Evolutionary conservation across 1,140 invertebrate genomes (phyloP).

Genomic region (Anoplolepis gracilipes): DNA sequence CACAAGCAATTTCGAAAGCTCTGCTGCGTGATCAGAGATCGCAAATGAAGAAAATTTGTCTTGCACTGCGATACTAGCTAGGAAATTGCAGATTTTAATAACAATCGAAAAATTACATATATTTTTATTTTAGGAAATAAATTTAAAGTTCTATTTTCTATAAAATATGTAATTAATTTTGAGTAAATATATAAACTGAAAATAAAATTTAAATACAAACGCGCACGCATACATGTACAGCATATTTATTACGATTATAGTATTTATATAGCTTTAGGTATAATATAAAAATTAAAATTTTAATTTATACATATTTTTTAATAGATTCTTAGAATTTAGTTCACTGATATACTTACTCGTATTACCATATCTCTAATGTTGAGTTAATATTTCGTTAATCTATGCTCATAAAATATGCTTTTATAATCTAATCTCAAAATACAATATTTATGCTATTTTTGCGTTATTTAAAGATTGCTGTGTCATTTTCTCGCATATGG

Average conservation of each 20-base stretch:
- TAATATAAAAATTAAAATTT: neutral
- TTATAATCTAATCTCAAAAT: neutral
- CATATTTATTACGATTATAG: neutral
- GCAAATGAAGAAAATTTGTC: slow-evolving; percentile 5
- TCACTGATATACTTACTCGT: neutral
- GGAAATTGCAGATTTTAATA: neutral
- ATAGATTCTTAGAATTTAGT: neutral
- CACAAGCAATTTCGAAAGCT: slow-evolving; percentile 54
- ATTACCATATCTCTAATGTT: neutral
- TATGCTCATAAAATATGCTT: neutral
- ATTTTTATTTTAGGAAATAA: neutral
- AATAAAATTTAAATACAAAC: neutral
- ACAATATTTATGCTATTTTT: neutral
- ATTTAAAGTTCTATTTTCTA: neutral
- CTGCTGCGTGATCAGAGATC: neutral
- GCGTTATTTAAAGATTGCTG: neutral
- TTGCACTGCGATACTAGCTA: neutral
- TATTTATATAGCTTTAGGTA: neutral
- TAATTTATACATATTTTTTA: neutral
- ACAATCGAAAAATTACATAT: neutral
- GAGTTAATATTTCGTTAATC: slow-evolving; percentile 3
- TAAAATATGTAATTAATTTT: neutral
- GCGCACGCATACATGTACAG: too few species aligned
- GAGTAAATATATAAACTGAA: neutral
- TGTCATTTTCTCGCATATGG: neutral